Evolutionary conservation across 2,797 vertebrate genomes (phyloP).

Genomic region (Taeniopygia guttata): DNA sequence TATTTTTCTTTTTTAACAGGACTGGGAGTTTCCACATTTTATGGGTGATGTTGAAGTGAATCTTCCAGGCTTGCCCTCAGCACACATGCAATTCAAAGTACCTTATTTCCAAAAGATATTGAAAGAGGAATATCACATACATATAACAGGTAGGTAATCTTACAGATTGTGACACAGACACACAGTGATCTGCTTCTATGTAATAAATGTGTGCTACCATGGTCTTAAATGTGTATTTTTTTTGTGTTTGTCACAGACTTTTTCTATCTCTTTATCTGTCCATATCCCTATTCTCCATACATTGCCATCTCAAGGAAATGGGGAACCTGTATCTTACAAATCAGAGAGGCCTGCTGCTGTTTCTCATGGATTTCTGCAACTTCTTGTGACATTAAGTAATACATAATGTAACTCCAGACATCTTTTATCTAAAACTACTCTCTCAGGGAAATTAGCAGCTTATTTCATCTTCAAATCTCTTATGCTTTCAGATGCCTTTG

Average conservation of each 20-base stretch:
- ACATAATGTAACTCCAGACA: slow-evolving; percentile 4
- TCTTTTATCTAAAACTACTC: slow-evolving; percentile 41
- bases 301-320: not conserved
- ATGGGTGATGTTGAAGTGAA: slow-evolving; percentile 98
- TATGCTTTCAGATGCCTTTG: slow-evolving; percentile 7
- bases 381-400: slow-evolving; percentile 20
- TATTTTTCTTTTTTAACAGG: slow-evolving; percentile 76
- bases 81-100: slow-evolving; percentile 92
- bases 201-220: not conserved
- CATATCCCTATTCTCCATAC: not conserved
- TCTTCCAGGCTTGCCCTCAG: slow-evolving; percentile 91
- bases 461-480: slow-evolving; percentile 48
- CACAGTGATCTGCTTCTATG: not conserved
- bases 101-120: slow-evolving; percentile 91
- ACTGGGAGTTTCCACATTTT: slow-evolving; percentile 99
- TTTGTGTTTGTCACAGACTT: not conserved
- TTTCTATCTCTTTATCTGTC: not conserved
- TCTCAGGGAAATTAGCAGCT: slow-evolving; percentile 32
- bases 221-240: not conserved
- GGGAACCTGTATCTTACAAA: not conserved
- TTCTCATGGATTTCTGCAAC: not conserved
- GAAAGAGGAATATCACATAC: slow-evolving; percentile 96
- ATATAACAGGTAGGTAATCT: slow-evolving; percentile 88
- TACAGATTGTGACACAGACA: not conserved
- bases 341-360: not conserved